phyloP scores from a whole-genome alignment of 2,888 invertebrate genomes.

The Abscondita cerata region DNA sequence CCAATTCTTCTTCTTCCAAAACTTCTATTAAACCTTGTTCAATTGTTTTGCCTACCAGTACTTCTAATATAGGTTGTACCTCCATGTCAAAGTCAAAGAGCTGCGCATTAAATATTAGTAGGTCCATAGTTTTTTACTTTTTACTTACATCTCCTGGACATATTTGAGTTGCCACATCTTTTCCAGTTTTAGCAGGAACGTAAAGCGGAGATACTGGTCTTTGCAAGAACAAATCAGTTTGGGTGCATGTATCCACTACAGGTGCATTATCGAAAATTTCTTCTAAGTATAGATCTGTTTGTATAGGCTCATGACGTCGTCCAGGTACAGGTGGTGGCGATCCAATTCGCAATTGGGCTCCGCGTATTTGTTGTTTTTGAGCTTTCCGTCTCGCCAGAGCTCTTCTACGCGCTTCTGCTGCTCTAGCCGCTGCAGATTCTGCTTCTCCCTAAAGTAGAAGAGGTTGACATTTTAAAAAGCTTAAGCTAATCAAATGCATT shows the following conservation, averaged over 20 bases:
- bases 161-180: conserved; percentile 82
- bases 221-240: conserved; percentile 85
- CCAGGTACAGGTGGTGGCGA: conserved; percentile 84
- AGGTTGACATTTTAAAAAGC: too few relatives aligned
- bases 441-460: conserved; percentile 63
- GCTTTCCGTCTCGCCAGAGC: conserved; percentile 76
- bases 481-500: neutral
- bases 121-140: neutral
- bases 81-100: conserved; percentile 92
- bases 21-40: conserved; percentile 91
- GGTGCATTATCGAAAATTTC: conserved; percentile 80
- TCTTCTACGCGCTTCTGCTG: conserved; percentile 73
- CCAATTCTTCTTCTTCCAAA: conserved; percentile 91
- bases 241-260: conserved; percentile 77
- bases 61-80: conserved; percentile 88
- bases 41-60: conserved; percentile 86
- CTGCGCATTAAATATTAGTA: conserved; percentile 60
- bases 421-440: conserved; percentile 62
- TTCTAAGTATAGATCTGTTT: conserved; percentile 90
- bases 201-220: conserved; percentile 81
- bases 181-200: conserved; percentile 80
- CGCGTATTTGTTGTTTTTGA: conserved; percentile 64
- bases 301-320: conserved; percentile 83
- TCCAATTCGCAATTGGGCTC: conserved; percentile 63
- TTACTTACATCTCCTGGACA: conserved; percentile 82